Conservation (phyloP, 2,888 invertebrate species). For the Scaptomyza polygonia region DNA sequence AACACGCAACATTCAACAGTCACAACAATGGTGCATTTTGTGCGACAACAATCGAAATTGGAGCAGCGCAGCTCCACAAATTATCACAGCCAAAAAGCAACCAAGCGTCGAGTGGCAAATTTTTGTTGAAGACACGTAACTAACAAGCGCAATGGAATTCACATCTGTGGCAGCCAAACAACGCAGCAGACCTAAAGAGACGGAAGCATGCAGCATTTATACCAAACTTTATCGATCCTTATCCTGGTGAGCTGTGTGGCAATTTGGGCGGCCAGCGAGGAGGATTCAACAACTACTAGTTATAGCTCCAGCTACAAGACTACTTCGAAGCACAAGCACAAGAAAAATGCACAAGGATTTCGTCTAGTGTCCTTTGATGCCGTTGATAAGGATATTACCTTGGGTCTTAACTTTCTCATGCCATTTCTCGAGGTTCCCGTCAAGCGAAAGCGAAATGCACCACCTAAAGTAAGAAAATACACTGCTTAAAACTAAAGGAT, state of each 20-base stretch:
- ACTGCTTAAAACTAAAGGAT: no score
- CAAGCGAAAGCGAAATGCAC: constrained; percentile 59
- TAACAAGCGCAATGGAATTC: constrained; percentile 17
- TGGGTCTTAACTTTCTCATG: constrained; percentile 75
- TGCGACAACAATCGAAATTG: constrained; percentile 27
- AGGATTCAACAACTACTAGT: constrained; percentile 5
- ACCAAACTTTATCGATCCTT: constrained; percentile 10
- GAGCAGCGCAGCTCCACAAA: constrained; percentile 34
- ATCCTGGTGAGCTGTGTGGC: constrained; percentile 40
- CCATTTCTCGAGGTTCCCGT: constrained; percentile 78
- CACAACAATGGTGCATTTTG: constrained; percentile 35
- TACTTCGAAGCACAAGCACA: constrained; percentile 9
- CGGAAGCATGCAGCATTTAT: constrained; percentile 51
- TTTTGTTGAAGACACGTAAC: constrained; percentile 27
- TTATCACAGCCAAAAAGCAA: constrained; percentile 61
- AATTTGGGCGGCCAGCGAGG: constrained; percentile 42
- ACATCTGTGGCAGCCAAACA: constrained; percentile 42
- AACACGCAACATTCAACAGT: constrained; percentile 1
- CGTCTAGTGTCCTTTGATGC: constrained; percentile 71
- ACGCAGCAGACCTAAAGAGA: constrained; percentile 23
- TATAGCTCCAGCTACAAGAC: not conserved
- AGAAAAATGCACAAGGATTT: constrained; percentile 25
- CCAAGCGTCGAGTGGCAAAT: constrained; percentile 45
- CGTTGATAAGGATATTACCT: constrained; percentile 61
- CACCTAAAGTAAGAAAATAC: constrained; percentile 56